Evolutionary conservation across 1,140 invertebrate species (phyloP), one percentile per base, ranked within the genome.

Genomic region (Pseudomyrmex flavicornis): DNA sequence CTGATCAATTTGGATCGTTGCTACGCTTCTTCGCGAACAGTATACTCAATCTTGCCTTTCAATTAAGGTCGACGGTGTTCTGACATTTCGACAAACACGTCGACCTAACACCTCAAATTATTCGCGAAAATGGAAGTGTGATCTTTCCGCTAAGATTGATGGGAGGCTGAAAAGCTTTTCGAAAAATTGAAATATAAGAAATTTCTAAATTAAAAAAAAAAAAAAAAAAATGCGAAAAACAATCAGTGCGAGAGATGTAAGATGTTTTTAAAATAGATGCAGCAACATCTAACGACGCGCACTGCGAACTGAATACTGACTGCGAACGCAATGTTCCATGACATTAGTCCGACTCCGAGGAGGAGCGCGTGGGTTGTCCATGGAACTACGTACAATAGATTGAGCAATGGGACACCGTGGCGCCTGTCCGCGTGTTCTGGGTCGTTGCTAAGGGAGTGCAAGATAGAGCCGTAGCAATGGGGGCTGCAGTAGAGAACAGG

Each of bases 341-440:
- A 82, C 50, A 74, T 75, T 82, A 75, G 58, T 17, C 17, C 46
- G 56, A 22, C 54, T 48, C 35, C 35, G 35, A 35, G 56, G 22
- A 73, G 56, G 48, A 69, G 50, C 54, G 62, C 35, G 8, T 13
- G 50, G 59, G 73, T 59, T 35, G 35, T 17, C 61, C 66, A 69
- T 72, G 73, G 62, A 59, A 68, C 56, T 35, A 13, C 50, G 0
- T 61, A 70, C 50, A n/a, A 35, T 88, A 35, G 69, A 85, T 85
- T 85, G 62, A 85, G 72, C 63, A 85, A 88, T 80, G 85, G 83
- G 88, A 89, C 89, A 85, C 35, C 62, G 65, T 85, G 88, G 80
- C 88, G 89, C 77, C 88, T 73, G 48, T 46, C 26, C 61, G 50
- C 46, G 46, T 68, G 26, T 76, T 65, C 52, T 61, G 80, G 82